Base-by-base conservation (phyloP, 2,113 vertebrate species). In the Geococcyx californianus region DNA sequence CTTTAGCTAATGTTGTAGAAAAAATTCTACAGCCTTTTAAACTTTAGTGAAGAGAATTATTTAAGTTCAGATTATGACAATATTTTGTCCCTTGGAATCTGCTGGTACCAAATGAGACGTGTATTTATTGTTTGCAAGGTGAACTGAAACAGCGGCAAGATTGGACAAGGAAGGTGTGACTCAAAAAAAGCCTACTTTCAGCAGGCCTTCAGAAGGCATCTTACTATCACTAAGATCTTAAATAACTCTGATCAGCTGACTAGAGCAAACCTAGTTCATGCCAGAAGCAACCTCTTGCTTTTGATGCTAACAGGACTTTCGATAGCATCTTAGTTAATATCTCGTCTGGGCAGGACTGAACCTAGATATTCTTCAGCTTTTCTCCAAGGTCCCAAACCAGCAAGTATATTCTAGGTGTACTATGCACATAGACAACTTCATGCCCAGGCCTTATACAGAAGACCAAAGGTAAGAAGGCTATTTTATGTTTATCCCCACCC, bases 311-410 rank as follows among this genome's bases (percentile, higher is more conserved):
- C 8, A 31, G 89, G 47, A 1, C 55, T 66, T 93, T 89, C 6
- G 64, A 95, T 89, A 90, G 26, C 18, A 94, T 95, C 90, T 96
- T 67, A 86, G 66, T n/a, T 70, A 90, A 84, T 67, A 84, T 84
- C 72, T 64, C 94, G 90, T 80, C 76, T 75, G 68, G 79, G 73
- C 80, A 92, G 16, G 80, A 81, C 23, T 78, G 38, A 95, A 90
- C 20, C 60, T 63, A 74, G 23, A 63, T 93, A 55, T 67, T 81
- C 64, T 84, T 29, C 24, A 18, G 36, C 16, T 77, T 81, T 34
- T 40, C 55, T 94, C 40, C 55, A 47, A 51, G 28, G 33, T 63
- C 44, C 16, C 73, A 92, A 67, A 59, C n/a, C 33, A 90, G 16
- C 21, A 74, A 38, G 8, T 74, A 10, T 49, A 75, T 78, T 89